Evolutionary conservation across 2,888 invertebrate genomes (phyloP), one percentile per base, ranked within the genome.

Genomic region (Ectropis crepuscularia): DNA sequence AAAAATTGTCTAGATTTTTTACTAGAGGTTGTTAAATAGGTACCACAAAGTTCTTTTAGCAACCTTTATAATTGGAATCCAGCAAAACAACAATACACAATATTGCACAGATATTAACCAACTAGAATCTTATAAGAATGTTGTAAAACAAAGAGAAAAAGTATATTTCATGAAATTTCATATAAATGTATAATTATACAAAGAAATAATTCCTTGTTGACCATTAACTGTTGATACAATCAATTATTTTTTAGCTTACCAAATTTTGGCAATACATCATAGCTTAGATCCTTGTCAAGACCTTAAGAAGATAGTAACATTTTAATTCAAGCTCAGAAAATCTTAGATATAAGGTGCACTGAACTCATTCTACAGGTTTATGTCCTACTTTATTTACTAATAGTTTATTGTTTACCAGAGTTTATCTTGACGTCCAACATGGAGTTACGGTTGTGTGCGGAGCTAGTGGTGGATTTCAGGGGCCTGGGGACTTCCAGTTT

Each of bases 401-500:
- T 28, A 28, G 16, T 28, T 28, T n/a, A n/a, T n/a, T 28, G 16
- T 28, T 88, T 87, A 93, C 91, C 90, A 81, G 89, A 91, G 83
- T 89, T 93, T 85, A 92, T 93, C 90, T 90, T 93, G 82, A 90
- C 88, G 75, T 93, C 93, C 78, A 90, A 79, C 73, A 90, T 87
- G 68, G 92, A 93, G 77, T 91, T 93, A 73, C 92, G 90, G 78
- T 89, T 92, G 82, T 91, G 93, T 77, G 92, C 89, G 71, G 91
- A 88, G 81, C 94, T 94, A 74, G 94, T 94, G 73, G 94, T 93
- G 72, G 91, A 90, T 90, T 96, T 96, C 74, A 96, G 90, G 79
- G 96, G 96, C 87, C 96, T 94, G 75, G 96, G 96, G 81, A 96
- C 95, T 89, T 96, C 96, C 77, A 96, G 92, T 91, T 96, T 96